Conservation (phyloP, 2,113 vertebrate genomes). For the Rissa tridactyla region DNA sequence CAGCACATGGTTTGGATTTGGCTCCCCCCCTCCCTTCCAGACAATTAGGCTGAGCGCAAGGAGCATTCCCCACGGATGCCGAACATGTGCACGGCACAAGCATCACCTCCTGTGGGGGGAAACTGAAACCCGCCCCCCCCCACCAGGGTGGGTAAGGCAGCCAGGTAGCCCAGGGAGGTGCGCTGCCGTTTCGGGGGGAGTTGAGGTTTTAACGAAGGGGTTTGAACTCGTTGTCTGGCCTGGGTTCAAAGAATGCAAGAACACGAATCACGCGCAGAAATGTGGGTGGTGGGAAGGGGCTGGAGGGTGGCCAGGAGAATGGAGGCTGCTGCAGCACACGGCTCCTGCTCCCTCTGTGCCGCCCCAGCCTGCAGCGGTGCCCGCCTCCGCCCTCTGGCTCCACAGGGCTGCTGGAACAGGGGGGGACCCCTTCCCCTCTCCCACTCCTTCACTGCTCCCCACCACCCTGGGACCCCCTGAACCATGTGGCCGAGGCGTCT, state of each 20-base stretch:
- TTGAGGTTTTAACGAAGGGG: not conserved
- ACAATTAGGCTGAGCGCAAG: not conserved
- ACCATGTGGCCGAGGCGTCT: fast-evolving
- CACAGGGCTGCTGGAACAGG: not conserved
- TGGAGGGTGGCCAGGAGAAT: not conserved
- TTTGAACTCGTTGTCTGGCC: conserved; percentile 5
- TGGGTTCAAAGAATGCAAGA: conserved; percentile 16
- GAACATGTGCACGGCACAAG: conserved; percentile 17
- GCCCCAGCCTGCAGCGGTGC: fast-evolving
- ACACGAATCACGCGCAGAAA: not conserved
- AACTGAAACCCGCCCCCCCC: not conserved
- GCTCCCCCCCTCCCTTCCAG: not conserved
- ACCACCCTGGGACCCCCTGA: not conserved
- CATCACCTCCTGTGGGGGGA: not conserved
- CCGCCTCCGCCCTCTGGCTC: not conserved
- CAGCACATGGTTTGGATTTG: conserved; percentile 63
- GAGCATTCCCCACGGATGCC: not conserved
- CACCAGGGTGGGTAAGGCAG: not conserved
- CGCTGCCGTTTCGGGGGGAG: not conserved
- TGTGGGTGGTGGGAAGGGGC: conserved; percentile 20
- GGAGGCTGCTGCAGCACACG: not conserved
- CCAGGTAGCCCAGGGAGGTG: not conserved
- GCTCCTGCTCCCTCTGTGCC: not conserved
- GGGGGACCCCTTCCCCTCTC: not conserved
- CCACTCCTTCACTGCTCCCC: not conserved